phyloP scores from a whole-genome alignment of 2,113 vertebrate genomes.

The Petrocephalus zakoni region DNA sequence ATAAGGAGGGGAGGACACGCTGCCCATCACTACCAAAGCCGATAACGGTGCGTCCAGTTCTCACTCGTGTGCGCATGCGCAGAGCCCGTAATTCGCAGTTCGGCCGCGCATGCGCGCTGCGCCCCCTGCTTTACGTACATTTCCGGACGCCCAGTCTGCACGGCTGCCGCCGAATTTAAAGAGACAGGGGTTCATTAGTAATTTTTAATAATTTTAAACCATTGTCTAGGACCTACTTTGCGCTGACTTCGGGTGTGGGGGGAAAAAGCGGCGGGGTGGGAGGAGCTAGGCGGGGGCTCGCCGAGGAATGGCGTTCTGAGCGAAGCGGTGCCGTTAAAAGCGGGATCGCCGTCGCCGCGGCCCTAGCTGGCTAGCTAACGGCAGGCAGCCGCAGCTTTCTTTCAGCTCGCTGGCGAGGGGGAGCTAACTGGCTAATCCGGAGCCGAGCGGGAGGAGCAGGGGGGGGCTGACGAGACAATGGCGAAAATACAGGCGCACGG shows the following conservation, averaged over 20 bases:
- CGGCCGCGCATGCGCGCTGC: conserved; percentile 47
- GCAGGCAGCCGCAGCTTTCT: conserved; percentile 27
- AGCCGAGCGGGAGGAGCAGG: conserved; percentile 48
- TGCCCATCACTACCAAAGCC: background rate
- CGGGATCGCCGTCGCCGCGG: conserved; percentile 44
- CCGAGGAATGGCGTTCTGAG: conserved; percentile 39
- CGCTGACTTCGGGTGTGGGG: background rate
- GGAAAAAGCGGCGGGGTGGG: background rate
- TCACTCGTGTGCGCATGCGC: conserved; percentile 16
- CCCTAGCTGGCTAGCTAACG: conserved; percentile 44
- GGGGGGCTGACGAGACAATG: conserved; percentile 52
- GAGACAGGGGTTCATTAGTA: conserved; percentile 58
- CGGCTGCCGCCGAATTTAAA: conserved; percentile 75
- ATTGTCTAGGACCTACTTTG: conserved; percentile 51
- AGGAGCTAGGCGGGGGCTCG: background rate
- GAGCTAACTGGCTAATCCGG: conserved; percentile 58
- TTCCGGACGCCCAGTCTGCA: conserved; percentile 65
- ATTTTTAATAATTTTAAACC: conserved; percentile 52
- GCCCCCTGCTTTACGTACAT: conserved; percentile 45
- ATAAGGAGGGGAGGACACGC: background rate
- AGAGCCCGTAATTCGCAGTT: background rate
- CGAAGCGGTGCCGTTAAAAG: conserved; percentile 49
- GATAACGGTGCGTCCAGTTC: conserved; percentile 13
- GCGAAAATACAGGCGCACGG: conserved; percentile 73
- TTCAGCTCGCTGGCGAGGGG: conserved; percentile 41